Base-by-base conservation (phyloP, 2,113 vertebrate genomes). In the Bubo blakistoni region DNA sequence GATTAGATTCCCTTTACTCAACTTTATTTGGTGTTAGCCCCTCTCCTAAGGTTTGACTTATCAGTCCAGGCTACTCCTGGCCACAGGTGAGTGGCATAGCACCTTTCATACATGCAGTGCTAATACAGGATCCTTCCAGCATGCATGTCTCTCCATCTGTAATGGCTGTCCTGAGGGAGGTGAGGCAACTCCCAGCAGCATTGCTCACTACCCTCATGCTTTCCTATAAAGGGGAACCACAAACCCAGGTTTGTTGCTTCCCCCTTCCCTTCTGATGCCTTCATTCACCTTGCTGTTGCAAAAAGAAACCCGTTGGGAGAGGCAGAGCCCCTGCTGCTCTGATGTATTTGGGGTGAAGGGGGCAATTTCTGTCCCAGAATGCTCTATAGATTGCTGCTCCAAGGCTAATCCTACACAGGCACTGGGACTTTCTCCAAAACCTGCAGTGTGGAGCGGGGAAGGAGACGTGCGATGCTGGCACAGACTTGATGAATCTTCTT, bases 391-490 rank as follows among this genome's bases (percentile, higher is more conserved):
- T 42, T 30, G 13, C 19, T 86, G 29, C 16, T 81, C 6, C 67
- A 21, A 8, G 30, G 19, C 3, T 65, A 26, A 61, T 51, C 36
- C 49, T 27, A 36, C 81, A 38, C 18, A 73, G 63, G 10, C 29
- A 9, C 27, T 27, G 55, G 46, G n/a, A 34, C 26, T 66, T 70
- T 27, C 72, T 57, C 42, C 47, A 65, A n/a, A 36, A 6, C 19
- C 49, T 6, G 10, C 26, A n/a, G n/a, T 54, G 63, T 1, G 1
- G 79, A 51, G 38, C 1, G 2, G 36, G n/a, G 49, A 76, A 44
- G 5, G 52, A 47, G 61, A 22, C 0, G 0, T 20, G 20, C 0
- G 0, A 38, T 14, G 32, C 81, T 89, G 78, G 40, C 78, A 25
- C 34, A 10, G 7, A 55, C 10, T 63, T 77, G 59, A 30, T 11